Evolutionary conservation across 2,113 vertebrate species (phyloP).

Genomic region (Ursus arctos): DNA sequence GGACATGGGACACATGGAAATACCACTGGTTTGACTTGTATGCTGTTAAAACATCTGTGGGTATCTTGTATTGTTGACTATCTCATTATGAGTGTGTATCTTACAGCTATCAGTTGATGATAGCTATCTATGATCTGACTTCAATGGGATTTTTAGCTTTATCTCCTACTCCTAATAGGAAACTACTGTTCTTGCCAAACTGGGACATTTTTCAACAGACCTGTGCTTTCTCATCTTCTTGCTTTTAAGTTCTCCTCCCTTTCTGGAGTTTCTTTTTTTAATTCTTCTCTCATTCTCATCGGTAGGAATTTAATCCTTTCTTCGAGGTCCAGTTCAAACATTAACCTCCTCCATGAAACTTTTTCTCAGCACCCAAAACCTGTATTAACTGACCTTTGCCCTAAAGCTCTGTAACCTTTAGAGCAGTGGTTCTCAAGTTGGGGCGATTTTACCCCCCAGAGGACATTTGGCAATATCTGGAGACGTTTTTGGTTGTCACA

Average conservation of each 20-base stretch:
- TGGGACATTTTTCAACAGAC: not conserved
- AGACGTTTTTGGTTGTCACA: not conserved
- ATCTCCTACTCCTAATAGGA: not conserved
- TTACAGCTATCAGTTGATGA: not conserved
- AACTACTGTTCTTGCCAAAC: constrained; percentile 1
- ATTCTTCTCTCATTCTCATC: not conserved
- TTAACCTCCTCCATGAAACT: not conserved
- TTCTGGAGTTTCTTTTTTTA: constrained; percentile 1
- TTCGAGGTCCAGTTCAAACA: constrained; percentile 28
- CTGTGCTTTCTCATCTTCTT: constrained; percentile 9
- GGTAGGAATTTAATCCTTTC: not conserved
- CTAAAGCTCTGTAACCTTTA: not conserved
- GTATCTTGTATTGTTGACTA: not conserved
- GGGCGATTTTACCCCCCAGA: not conserved
- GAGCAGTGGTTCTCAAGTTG: not conserved
- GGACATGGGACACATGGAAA: not conserved
- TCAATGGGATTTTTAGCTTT: not conserved
- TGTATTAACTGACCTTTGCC: not conserved
- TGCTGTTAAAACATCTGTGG: not conserved
- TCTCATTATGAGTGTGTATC: not conserved
- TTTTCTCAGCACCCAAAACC: not conserved
- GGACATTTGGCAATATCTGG: not conserved
- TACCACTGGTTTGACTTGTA: not conserved
- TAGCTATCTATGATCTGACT: not conserved
- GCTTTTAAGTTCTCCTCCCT: not conserved